Evolutionary conservation across 2,888 invertebrate species (phyloP), one percentile per base, ranked within the genome.

Genomic region (Aporophyla lueneburgensis): DNA sequence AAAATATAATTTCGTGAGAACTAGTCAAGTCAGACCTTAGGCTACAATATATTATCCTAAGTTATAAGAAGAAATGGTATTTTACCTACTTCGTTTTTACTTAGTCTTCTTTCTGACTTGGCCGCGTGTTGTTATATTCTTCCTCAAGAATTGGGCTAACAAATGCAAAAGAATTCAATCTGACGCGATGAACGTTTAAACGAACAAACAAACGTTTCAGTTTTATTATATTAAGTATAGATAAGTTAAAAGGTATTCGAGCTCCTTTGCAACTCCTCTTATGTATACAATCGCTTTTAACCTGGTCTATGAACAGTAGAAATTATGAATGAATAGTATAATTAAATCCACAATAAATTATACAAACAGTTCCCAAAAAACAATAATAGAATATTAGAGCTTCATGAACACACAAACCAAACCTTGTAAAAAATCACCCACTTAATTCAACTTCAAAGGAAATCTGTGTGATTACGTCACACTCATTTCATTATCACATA

Each of bases 401-500:
- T 62, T 54, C 12, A 54, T 54, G 24, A 62, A 53, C 21, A 58
- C 19, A 59, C 51, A 73, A 76, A 62, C 6, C 19, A 59, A 43
- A 10, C 43, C 62, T 69, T 19, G 19, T 70, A 66, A 76, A 84
- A 71, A 51, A 69, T 54, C 40, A 56, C 24, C 65, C 21, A 73
- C 65, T 62, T 70, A 77, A 69, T 66, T 78, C 59, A 76, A 59
- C 69, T 70, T 68, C n/a, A 71, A 61, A 69, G 59, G 49, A 63
- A 83, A 81, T 79, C 75, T 68, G 65, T n/a, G 51, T 78, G 71
- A 78, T 80, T 70, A 78, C 77, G 83, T 76, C 70, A 74, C 71
- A 81, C 58, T 78, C 78, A 80, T 86, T 88, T 82, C 76, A 84
- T 80, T 81, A 81, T 82, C 75, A 78, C 81, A 76, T 83, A 83